Base-by-base conservation (phyloP, 2,888 invertebrate species). In the Cinara cedri region DNA sequence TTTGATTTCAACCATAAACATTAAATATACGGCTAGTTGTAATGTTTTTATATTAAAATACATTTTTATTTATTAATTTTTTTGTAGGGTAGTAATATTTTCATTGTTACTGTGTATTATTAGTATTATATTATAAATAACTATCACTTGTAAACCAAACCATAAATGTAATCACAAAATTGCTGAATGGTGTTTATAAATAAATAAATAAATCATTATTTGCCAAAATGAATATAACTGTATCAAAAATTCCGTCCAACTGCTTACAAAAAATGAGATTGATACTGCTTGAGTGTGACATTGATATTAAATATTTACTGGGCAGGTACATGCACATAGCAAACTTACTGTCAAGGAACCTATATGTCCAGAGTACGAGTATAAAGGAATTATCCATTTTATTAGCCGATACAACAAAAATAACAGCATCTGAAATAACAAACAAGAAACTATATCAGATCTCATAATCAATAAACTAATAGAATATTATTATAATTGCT, bases 281-380 rank as follows among this genome's bases (percentile, higher is more conserved):
- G 9, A 21, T 24, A 10, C 54, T 78, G 19, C 16, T 68, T 14
- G 54, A 66, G 1, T 78, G 68, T 34, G 68, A 78, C 14, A 34
- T 78, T 42, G 68, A 19, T 13, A 13, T 78, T 11, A 44, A 68
- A 42, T 78, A 78, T 57, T 55, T 63, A n/a, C 76, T 66, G n/a
- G 76, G 76, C 4, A 66, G 34, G 16, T 14, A 54, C 42, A 66
- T 66, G 10, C 54, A 68, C 6, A 46, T 78, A 19, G 78, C 68
- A 49, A 14, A 49, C 13, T 6, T 49, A 10, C 49, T 49, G 13
- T 49, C 13, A 49, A 49, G 49, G 49, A 49, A 49, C 49, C 49
- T 49, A 49, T 14, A 9, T 14, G 14, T 3, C 49, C 49, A 49
- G 49, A 49, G 49, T 49, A 13, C 14, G 49, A 6, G 49, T 49